These are phyloP conservation scores for Synanceia verrucosa DNA, from an alignment of 2,797 vertebrate genomes.

Conservation along the genomic window DNA sequence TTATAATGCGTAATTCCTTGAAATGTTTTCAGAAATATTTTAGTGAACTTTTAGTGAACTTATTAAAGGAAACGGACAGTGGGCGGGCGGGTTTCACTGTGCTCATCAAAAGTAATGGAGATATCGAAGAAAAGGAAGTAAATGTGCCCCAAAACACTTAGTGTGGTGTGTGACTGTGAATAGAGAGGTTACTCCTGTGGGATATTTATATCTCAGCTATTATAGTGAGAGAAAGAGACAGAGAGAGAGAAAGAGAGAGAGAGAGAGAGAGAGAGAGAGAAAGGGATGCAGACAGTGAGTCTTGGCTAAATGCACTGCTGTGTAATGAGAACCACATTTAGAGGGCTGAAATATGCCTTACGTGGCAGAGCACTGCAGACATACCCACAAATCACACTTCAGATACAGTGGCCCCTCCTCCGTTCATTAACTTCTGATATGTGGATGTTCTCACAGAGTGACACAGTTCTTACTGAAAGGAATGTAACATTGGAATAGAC, in stretches of 20 bases:
- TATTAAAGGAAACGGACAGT: too few species aligned
- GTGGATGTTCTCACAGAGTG: too few species aligned
- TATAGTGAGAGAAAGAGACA: background rate
- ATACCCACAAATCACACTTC: too few species aligned
- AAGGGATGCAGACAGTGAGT: slow-evolving; percentile 78
- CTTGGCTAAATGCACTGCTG: slow-evolving; percentile 84
- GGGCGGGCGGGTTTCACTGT: background rate
- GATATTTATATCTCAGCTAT: slow-evolving; percentile 45
- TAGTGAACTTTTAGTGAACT: too few species aligned
- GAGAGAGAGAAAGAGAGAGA: background rate
- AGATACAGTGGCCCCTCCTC: too few species aligned
- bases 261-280: slow-evolving; percentile 20
- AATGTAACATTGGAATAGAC: background rate
- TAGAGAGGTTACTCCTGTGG: slow-evolving; percentile 21
- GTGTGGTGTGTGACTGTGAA: background rate
- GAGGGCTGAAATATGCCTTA: slow-evolving; percentile 82
- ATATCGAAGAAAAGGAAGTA: background rate
- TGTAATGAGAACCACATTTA: slow-evolving; percentile 91
- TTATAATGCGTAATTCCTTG: too few species aligned
- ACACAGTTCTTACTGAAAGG: background rate
- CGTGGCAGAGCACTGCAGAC: slow-evolving; percentile 61
- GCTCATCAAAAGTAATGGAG: background rate
- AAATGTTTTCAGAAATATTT: too few species aligned
- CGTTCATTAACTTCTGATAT: too few species aligned
- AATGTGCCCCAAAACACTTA: background rate